phyloP scores from a whole-genome alignment of 2,797 vertebrate genomes.

The Neomorphus geoffroyi region DNA sequence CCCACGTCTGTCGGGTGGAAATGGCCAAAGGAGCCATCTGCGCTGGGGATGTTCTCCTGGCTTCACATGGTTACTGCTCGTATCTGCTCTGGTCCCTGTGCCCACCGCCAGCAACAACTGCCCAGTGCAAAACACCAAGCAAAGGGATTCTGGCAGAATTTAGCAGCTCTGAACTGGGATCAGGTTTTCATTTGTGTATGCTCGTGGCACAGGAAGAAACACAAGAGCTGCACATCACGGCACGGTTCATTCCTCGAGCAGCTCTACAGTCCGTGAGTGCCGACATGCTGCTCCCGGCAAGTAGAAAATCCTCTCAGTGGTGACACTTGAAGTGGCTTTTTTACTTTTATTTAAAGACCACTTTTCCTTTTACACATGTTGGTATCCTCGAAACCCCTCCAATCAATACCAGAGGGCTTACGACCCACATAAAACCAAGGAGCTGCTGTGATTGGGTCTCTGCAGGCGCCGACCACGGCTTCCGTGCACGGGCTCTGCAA shows the following conservation, averaged over 20 bases:
- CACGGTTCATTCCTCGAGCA: neutral
- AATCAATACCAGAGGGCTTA: neutral
- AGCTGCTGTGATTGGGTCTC: neutral
- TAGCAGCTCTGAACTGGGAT: neutral
- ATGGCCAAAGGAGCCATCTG: neutral
- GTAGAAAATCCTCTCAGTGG: neutral
- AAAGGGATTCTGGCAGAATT: neutral
- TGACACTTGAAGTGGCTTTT: neutral
- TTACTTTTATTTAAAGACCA: neutral
- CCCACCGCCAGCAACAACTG: neutral
- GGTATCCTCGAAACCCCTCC: neutral
- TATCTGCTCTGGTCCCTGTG: neutral
- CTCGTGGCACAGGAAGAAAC: neutral
- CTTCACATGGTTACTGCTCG: rapidly evolving
- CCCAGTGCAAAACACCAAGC: neutral
- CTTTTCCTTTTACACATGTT: neutral
- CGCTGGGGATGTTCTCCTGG: neutral
- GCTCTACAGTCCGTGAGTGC: neutral
- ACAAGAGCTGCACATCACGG: neutral
- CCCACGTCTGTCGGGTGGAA: rapidly evolving
- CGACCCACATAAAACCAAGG: rapidly evolving
- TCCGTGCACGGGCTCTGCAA: neutral
- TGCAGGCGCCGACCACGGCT: neutral
- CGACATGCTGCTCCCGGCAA: neutral
- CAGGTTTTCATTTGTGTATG: neutral